Percentiles rank a stretch among this genome's conserved stretches.
Evolutionary conservation across 2,113 vertebrate genomes (phyloP).

Genomic region (Carassius auratus): DNA sequence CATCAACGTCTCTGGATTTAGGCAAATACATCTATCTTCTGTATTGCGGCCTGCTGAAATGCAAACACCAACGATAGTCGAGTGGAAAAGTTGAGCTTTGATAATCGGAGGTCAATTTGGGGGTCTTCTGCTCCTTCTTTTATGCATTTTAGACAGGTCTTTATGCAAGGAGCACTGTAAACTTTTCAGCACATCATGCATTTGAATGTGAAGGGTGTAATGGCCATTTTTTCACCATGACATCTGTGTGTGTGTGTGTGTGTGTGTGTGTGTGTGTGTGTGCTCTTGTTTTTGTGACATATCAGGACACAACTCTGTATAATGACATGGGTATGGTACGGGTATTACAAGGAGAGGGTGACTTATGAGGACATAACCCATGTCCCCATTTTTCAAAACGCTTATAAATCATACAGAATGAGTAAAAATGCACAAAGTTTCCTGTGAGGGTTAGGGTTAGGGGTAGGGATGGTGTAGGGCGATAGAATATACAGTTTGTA

Average conservation of each 20-base stretch:
- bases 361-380: too few species aligned
- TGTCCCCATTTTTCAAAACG: too few species aligned
- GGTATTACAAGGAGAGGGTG: too few species aligned
- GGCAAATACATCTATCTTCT: slow-evolving; percentile 44
- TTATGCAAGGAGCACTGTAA: neutral
- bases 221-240: neutral
- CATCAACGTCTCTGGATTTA: slow-evolving; percentile 35
- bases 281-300: too few species aligned
- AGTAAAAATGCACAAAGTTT: too few species aligned
- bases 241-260: neutral
- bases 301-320: too few species aligned
- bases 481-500: too few species aligned
- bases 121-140: slow-evolving; percentile 16
- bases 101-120: slow-evolving; percentile 14
- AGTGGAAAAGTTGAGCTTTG: slow-evolving; percentile 44
- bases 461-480: too few species aligned
- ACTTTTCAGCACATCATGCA: neutral
- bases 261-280: neutral
- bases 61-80: slow-evolving; percentile 34
- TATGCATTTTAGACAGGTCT: neutral
- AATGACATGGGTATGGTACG: too few species aligned
- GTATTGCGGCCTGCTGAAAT: slow-evolving; percentile 31
- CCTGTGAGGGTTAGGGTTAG: too few species aligned
- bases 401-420: too few species aligned
- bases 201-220: neutral